Evolutionary conservation across 2,113 vertebrate species (phyloP).

Genomic region (Regulus satrapa): DNA sequence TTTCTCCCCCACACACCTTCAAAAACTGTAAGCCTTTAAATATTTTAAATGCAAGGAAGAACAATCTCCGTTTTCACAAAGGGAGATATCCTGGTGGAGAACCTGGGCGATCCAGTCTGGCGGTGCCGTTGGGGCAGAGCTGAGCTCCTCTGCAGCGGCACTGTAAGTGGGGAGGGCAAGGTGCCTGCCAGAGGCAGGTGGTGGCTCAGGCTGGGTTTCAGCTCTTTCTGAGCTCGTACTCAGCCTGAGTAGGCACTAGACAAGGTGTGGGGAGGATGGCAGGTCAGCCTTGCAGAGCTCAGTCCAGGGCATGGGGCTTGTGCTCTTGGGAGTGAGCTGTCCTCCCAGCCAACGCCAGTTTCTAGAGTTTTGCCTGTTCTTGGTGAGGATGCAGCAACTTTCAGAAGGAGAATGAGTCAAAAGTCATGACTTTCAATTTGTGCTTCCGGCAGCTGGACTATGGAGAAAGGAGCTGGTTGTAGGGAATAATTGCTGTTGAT

Average conservation of each 20-base stretch:
- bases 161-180: neutral
- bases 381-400: neutral
- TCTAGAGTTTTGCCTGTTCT: neutral
- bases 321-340: neutral
- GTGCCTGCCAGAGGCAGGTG: too few species aligned
- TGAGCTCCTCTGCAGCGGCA: neutral
- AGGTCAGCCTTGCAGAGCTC: neutral
- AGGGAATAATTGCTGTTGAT: neutral
- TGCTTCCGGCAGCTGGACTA: neutral
- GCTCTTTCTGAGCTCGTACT: neutral
- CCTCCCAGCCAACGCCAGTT: fast-evolving
- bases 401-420: neutral
- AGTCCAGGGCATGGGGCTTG: neutral
- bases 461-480: neutral
- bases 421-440: neutral
- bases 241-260: fast-evolving
- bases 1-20: neutral
- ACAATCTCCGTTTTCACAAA: neutral
- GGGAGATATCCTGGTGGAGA: neutral
- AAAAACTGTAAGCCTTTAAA: neutral
- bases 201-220: too few species aligned
- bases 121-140: neutral
- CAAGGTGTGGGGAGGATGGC: fast-evolving
- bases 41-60: neutral
- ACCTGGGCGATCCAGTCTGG: fast-evolving